Percentiles rank a stretch among this genome's conserved stretches.
These are phyloP conservation scores for Aradophagus sp. DNA, from an alignment of 1,140 invertebrate species.

Conservation along the genomic window DNA sequence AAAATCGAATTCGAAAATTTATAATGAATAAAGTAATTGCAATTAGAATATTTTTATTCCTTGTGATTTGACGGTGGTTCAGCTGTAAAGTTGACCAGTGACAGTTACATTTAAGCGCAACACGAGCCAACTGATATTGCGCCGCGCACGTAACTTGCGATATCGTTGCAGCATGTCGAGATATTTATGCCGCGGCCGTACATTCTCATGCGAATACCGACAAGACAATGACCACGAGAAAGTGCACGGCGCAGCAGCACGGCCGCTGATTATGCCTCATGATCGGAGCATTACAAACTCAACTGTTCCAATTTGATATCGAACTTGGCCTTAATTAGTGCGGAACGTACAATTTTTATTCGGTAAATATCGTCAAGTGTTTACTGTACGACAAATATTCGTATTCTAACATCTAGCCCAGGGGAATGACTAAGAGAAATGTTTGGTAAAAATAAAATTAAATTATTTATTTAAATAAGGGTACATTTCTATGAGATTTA, in stretches of 20 bases:
- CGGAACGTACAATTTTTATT: conserved; percentile 15
- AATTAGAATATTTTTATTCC: too few species aligned
- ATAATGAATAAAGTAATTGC: too few species aligned
- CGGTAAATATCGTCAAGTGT: too few species aligned
- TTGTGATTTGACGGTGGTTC: conserved; percentile 21
- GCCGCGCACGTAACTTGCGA: conserved; percentile 18
- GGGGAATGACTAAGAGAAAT: too few species aligned
- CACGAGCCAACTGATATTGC: conserved; percentile 6
- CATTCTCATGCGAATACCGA: conserved; percentile 7
- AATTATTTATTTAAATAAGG: too few species aligned
- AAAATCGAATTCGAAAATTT: too few species aligned
- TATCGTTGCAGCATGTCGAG: conserved; percentile 22
- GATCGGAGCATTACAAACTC: background rate
- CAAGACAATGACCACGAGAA: conserved; percentile 9
- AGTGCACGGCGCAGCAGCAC: background rate
- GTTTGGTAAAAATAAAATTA: too few species aligned
- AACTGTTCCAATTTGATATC: conserved; percentile 4
- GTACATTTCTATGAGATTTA: too few species aligned
- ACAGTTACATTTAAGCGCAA: conserved; percentile 26
- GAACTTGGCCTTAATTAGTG: conserved; percentile 2
- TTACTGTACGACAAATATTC: too few species aligned
- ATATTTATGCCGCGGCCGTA: conserved; percentile 21
- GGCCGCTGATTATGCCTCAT: conserved; percentile 10
- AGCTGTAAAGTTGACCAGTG: conserved; percentile 5
- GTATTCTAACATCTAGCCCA: too few species aligned